Conservation (phyloP, 2,888 invertebrate genomes). For the Athalia circularis region DNA sequence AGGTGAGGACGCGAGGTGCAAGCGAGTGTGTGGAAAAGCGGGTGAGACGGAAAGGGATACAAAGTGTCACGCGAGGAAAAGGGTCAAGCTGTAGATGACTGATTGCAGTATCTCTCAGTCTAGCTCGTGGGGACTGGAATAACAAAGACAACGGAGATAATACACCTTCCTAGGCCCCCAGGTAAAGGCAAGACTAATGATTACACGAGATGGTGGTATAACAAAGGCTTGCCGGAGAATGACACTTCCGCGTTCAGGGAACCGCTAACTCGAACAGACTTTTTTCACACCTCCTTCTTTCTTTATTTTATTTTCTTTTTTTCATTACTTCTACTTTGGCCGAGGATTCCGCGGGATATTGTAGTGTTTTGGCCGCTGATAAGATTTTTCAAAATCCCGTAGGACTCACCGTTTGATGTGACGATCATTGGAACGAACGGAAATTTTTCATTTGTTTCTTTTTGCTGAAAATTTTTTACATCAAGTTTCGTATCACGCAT, state of each 20-base stretch:
- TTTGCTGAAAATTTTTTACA: too few relatives aligned
- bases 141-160: slow-evolving; percentile 28
- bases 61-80: background rate
- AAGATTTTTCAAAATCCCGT: too few relatives aligned
- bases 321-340: background rate
- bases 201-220: slow-evolving; percentile 27
- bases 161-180: slow-evolving; percentile 12
- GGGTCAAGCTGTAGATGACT: slow-evolving; percentile 41
- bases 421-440: too few relatives aligned
- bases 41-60: too few relatives aligned
- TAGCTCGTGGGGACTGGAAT: slow-evolving; percentile 25
- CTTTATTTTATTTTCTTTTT: background rate
- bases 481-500: too few relatives aligned
- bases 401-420: too few relatives aligned
- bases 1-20: too few relatives aligned
- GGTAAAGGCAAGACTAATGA: slow-evolving; percentile 35
- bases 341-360: too few relatives aligned
- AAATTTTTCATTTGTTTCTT: too few relatives aligned
- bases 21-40: too few relatives aligned
- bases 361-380: too few relatives aligned
- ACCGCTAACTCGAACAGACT: background rate
- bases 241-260: slow-evolving; percentile 8
- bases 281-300: background rate
- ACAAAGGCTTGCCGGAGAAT: slow-evolving; percentile 28
- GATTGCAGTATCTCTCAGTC: slow-evolving; percentile 25